These are phyloP conservation scores for Spodoptera exigua DNA, from an alignment of 2,888 invertebrate species.

Conservation along the genomic window DNA sequence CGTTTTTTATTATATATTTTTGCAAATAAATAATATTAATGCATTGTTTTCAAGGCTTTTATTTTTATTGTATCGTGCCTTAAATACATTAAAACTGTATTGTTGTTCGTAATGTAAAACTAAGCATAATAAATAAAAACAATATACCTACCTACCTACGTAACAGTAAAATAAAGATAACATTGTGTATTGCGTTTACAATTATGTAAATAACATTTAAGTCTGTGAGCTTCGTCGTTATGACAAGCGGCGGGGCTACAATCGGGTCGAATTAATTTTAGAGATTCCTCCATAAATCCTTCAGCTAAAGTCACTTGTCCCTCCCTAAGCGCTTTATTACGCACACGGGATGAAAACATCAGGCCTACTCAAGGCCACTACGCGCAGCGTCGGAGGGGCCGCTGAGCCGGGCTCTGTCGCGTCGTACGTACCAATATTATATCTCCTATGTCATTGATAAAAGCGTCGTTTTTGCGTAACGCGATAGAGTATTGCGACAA, in stretches of 20 bases:
- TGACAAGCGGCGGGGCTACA: constrained; percentile 69
- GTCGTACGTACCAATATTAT: constrained; percentile 72
- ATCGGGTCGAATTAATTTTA: constrained; percentile 84
- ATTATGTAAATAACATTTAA: constrained; percentile 68
- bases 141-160: too few relatives aligned
- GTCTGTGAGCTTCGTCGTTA: constrained; percentile 61
- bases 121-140: too few relatives aligned
- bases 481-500: constrained; percentile 69
- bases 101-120: too few relatives aligned
- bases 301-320: constrained; percentile 84
- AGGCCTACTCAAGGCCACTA: constrained; percentile 85
- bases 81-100: too few relatives aligned
- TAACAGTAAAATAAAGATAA: too few relatives aligned
- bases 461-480: constrained; percentile 86
- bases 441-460: constrained; percentile 86
- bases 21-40: constrained; percentile 41
- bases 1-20: constrained; percentile 43
- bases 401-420: constrained; percentile 46
- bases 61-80: background rate
- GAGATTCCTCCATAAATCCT: constrained; percentile 86
- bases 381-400: constrained; percentile 69
- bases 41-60: constrained; percentile 16
- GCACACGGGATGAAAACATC: constrained; percentile 87
- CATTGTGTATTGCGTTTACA: constrained; percentile 32
- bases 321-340: constrained; percentile 87